Evolutionary conservation across 2,888 invertebrate genomes (phyloP), one percentile per base, ranked within the genome.

Genomic region (Caenorhabditis virilis): DNA sequence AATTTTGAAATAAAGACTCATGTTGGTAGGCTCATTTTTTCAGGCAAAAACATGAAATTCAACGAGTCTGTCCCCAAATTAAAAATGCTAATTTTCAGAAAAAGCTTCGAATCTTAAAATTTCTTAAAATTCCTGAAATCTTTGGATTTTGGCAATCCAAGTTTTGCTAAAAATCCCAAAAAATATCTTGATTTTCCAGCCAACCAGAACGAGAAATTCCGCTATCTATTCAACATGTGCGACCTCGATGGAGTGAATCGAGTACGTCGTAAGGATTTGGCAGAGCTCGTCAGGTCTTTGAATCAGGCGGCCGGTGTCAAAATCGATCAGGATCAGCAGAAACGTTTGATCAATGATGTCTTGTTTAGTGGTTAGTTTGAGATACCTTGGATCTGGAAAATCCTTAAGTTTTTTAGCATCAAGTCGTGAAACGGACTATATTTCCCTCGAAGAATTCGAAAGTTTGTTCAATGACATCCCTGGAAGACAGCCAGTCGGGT

Each of bases 151-250:
- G n/a, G n/a, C n/a, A n/a, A n/a, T n/a, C n/a, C n/a, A n/a, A n/a
- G n/a, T n/a, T n/a, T n/a, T n/a, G n/a, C n/a, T n/a, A n/a, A n/a
- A n/a, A n/a, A n/a, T n/a, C n/a, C n/a, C n/a, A n/a, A n/a, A n/a
- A n/a, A n/a, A n/a, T n/a, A n/a, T n/a, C n/a, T n/a, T n/a, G n/a
- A n/a, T n/a, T n/a, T n/a, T n/a, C n/a, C n/a, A n/a, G n/a, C n/a
- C n/a, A n/a, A n/a, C n/a, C 65, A 60, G 26, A 47, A 52, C 20
- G 46, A 69, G 26, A 69, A 65, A 42, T 63, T 95, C 33, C 88
- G 93, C 5, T 93, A 95, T 30, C 92, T 95, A 71, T 95, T 95
- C 83, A 93, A 95, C 84, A 95, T 95, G 95, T 95, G 95, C 80
- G 95, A 95, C 83, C 91, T 93, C 77, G 92, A 95, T 83, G 89